Conservation (phyloP, 2,797 vertebrate genomes). For the Catamblyrhynchus diadema region DNA sequence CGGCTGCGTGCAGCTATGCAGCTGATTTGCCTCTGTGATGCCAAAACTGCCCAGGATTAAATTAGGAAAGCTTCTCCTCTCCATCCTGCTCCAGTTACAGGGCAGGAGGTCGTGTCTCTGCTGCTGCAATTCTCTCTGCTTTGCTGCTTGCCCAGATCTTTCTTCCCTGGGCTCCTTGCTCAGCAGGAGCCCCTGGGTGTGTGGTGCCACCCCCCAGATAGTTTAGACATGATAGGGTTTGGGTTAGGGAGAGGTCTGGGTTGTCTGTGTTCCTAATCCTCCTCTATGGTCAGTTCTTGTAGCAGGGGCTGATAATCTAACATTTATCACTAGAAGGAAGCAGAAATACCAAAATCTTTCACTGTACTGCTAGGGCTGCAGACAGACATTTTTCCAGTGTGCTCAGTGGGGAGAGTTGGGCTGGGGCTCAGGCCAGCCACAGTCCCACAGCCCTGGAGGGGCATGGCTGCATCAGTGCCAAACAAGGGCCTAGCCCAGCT, state of each 20-base stretch:
- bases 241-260: background rate
- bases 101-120: background rate
- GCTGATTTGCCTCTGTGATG: conserved; percentile 24
- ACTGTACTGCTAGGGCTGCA: background rate
- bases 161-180: background rate
- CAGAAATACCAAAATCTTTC: background rate
- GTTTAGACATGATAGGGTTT: background rate
- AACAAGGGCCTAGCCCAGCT: background rate
- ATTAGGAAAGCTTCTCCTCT: background rate
- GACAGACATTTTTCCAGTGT: background rate
- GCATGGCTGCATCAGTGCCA: background rate
- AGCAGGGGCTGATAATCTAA: background rate
- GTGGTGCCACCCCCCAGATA: background rate
- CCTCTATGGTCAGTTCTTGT: background rate
- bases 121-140: background rate
- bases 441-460: background rate
- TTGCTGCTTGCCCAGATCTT: background rate
- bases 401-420: background rate
- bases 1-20: background rate
- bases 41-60: background rate
- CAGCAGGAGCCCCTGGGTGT: background rate
- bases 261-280: background rate
- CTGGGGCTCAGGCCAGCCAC: background rate
- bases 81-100: background rate
- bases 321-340: background rate